Conservation (phyloP, 2,113 vertebrate genomes). For the Gopherus evgoodei region DNA sequence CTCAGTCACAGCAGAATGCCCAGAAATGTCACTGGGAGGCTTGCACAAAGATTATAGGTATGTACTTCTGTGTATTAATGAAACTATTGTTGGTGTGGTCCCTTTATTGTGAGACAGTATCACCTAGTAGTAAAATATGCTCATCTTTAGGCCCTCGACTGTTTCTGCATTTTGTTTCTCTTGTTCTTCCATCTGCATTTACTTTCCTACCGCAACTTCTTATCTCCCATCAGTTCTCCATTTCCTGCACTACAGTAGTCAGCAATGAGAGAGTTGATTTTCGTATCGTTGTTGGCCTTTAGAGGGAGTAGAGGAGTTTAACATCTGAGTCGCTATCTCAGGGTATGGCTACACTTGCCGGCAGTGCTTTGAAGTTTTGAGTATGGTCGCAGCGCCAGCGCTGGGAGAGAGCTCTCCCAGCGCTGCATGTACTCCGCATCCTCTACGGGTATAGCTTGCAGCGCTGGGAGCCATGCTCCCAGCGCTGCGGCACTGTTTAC, state of each 20-base stretch:
- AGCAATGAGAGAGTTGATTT: not conserved
- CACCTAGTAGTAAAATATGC: not conserved
- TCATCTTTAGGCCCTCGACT: not conserved
- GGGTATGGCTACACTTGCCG: too few relatives aligned
- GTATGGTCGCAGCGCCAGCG: too few relatives aligned
- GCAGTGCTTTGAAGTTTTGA: too few relatives aligned
- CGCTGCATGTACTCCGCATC: too few relatives aligned
- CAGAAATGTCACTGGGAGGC: not conserved
- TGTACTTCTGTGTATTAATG: not conserved
- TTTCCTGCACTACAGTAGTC: not conserved
- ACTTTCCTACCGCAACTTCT: not conserved
- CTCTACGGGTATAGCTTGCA: too few relatives aligned
- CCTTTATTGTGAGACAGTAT: not conserved
- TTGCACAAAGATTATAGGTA: not conserved
- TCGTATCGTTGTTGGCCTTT: not conserved
- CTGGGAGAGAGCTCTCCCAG: too few relatives aligned
- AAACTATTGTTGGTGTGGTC: not conserved
- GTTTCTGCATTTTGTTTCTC: not conserved
- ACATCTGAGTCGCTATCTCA: not conserved
- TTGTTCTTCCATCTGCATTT: not conserved
- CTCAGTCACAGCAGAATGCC: not conserved
- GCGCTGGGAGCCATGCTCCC: too few relatives aligned
- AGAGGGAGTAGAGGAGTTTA: not conserved
- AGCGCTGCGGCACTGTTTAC: too few relatives aligned
- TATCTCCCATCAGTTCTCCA: not conserved